These are phyloP conservation scores for Pristionchus pacificus DNA, from an alignment of 1,140 invertebrate genomes.

Conservation along the genomic window DNA sequence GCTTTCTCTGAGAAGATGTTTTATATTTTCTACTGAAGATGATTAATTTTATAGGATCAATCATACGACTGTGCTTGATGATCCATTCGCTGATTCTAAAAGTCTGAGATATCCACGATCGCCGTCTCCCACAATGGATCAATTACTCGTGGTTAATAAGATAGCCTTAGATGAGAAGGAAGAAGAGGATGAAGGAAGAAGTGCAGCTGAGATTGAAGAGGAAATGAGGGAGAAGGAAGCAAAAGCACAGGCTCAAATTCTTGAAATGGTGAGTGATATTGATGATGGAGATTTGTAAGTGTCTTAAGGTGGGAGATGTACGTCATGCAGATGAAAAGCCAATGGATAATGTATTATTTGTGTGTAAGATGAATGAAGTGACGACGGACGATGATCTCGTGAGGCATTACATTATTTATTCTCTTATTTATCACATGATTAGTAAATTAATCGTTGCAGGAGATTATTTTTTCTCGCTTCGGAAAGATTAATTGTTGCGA, in stretches of 20 bases:
- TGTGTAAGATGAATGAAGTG: slow-evolving; percentile 99
- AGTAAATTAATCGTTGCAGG: slow-evolving; percentile 55
- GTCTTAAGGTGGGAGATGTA: slow-evolving; percentile 74
- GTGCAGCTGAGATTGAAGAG: slow-evolving; percentile 77
- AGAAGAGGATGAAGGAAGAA: slow-evolving; percentile 81
- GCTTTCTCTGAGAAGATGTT: too few species aligned
- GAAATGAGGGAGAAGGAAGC: slow-evolving; percentile 85
- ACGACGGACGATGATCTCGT: slow-evolving; percentile 88
- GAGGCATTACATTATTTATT: slow-evolving; percentile 1
- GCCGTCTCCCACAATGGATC: slow-evolving; percentile 78
- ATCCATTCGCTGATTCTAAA: slow-evolving; percentile 85
- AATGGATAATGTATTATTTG: slow-evolving; percentile 97
- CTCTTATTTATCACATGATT: neutral
- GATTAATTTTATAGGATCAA: slow-evolving; percentile 71
- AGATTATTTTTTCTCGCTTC: slow-evolving; percentile 96
- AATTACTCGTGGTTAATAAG: slow-evolving; percentile 71
- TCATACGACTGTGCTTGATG: slow-evolving; percentile 91
- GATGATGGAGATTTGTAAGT: neutral
- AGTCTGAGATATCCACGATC: slow-evolving; percentile 76
- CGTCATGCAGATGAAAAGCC: slow-evolving; percentile 94
- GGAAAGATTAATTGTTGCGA: slow-evolving; percentile 90
- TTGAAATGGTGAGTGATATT: slow-evolving; percentile 74
- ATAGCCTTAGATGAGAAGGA: slow-evolving; percentile 91
- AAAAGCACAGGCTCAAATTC: slow-evolving; percentile 87
- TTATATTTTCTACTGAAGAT: too few species aligned